These are phyloP conservation scores for Psammodynastes pulverulentus DNA, from an alignment of 2,113 vertebrate species.

Conservation along the genomic window DNA sequence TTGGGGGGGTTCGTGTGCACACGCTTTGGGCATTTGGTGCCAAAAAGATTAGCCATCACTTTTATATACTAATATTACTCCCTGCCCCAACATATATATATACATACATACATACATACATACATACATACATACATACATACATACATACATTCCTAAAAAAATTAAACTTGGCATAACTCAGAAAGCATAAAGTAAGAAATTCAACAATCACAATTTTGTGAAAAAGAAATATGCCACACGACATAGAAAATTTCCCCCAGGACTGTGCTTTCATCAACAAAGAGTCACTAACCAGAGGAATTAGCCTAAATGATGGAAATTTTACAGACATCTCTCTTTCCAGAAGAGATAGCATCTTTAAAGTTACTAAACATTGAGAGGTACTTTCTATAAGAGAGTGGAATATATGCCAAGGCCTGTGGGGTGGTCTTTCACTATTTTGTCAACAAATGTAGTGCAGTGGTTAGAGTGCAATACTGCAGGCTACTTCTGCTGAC, in stretches of 20 bases:
- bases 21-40: too few species aligned
- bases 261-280: constrained; percentile 60
- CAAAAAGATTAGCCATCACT: too few species aligned
- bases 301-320: constrained; percentile 33
- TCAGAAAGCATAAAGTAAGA: constrained; percentile 59
- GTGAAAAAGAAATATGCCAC: constrained; percentile 49
- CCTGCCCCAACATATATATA: neutral
- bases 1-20: too few species aligned
- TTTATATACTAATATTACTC: too few species aligned
- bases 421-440: constrained; percentile 4
- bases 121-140: too few species aligned
- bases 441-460: constrained; percentile 29
- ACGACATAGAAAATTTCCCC: constrained; percentile 47
- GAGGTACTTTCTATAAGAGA: constrained; percentile 60
- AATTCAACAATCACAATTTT: constrained; percentile 62
- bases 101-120: too few species aligned
- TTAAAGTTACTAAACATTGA: constrained; percentile 65
- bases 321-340: constrained; percentile 60
- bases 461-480: too few species aligned
- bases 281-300: constrained; percentile 37
- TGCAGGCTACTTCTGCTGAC: too few species aligned
- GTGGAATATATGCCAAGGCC: constrained; percentile 8
- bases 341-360: constrained; percentile 55
- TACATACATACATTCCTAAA: too few species aligned
- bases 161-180: constrained; percentile 60